Percentiles rank a stretch among this genome's conserved stretches.
Evolutionary conservation across 2,113 vertebrate genomes (phyloP).

Genomic region (Carassius auratus): DNA sequence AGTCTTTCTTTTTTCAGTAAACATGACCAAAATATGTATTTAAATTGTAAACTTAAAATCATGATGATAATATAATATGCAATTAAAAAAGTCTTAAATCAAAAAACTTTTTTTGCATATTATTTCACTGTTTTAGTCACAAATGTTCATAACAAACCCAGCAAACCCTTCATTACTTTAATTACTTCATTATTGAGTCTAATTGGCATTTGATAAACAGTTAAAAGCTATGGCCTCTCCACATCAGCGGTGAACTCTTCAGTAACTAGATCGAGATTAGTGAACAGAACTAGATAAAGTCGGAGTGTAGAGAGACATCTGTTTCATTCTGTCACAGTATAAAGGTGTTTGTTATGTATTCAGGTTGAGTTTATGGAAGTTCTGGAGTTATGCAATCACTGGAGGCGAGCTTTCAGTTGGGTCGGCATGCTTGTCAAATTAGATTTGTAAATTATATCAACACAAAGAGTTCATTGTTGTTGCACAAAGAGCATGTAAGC

Average conservation of each 20-base stretch:
- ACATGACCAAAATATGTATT: not conserved
- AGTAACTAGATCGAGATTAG: no score
- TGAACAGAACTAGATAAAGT: not conserved
- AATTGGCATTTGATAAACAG: conserved; percentile 39
- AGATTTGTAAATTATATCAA: not conserved
- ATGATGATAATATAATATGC: not conserved
- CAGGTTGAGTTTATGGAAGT: not conserved
- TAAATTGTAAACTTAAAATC: not conserved
- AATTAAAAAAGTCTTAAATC: no score
- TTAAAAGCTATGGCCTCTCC: conserved; percentile 2
- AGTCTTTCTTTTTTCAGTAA: no score
- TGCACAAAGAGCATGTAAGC: not conserved
- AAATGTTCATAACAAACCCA: not conserved
- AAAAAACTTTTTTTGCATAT: not conserved
- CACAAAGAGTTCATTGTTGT: conserved; percentile 29
- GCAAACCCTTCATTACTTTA: not conserved
- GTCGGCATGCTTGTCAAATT: conserved; percentile 1
- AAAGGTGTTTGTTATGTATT: not conserved
- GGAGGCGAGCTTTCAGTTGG: not conserved
- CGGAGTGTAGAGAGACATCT: no score
- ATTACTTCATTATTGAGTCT: not conserved
- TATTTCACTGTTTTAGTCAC: not conserved
- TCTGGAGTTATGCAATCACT: not conserved
- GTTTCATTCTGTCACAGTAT: not conserved
- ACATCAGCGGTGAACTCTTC: conserved; percentile 6